These are phyloP conservation scores for Lasioglossum calceatum DNA, from an alignment of 2,888 invertebrate genomes.

Conservation along the genomic window DNA sequence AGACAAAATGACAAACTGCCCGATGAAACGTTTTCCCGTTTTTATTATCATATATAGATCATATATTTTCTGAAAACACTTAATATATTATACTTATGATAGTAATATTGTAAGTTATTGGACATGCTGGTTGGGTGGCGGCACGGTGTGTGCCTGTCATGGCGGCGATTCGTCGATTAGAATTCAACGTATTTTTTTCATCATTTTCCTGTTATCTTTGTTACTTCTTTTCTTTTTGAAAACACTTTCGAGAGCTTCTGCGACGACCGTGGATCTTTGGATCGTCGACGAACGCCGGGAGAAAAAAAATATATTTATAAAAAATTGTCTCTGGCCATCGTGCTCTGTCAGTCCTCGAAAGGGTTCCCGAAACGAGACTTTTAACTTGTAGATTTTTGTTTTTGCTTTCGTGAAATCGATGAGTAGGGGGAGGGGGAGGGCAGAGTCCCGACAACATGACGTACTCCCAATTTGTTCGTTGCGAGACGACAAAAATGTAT, in stretches of 20 bases:
- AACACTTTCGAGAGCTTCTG: slow-evolving; percentile 33
- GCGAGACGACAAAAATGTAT: slow-evolving; percentile 61
- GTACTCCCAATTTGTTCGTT: slow-evolving; percentile 27
- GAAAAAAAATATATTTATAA: slow-evolving; percentile 64
- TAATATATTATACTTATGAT: slow-evolving; percentile 81
- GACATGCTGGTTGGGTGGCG: slow-evolving; percentile 74
- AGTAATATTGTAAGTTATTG: slow-evolving; percentile 79
- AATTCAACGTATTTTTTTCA: slow-evolving; percentile 33
- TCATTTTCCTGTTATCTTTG: background rate
- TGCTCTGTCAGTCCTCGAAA: slow-evolving; percentile 53
- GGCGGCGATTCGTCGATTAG: slow-evolving; percentile 58
- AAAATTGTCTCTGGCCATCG: slow-evolving; percentile 64
- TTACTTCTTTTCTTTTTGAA: background rate
- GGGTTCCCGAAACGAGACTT: slow-evolving; percentile 22
- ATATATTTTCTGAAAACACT: slow-evolving; percentile 82
- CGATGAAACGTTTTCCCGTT: slow-evolving; percentile 75
- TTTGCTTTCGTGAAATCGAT: slow-evolving; percentile 46
- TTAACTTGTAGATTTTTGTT: background rate
- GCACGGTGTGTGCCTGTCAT: slow-evolving; percentile 57
- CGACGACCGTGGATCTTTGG: slow-evolving; percentile 47
- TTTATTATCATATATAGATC: slow-evolving; percentile 82
- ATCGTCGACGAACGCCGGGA: slow-evolving; percentile 11
- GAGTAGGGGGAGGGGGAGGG: background rate
- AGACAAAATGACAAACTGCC: slow-evolving; percentile 56
- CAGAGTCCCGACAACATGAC: slow-evolving; percentile 12